Evolutionary conservation across 2,113 vertebrate species (phyloP), one percentile per base, ranked within the genome.

Genomic region (Formicarius rufipectus): DNA sequence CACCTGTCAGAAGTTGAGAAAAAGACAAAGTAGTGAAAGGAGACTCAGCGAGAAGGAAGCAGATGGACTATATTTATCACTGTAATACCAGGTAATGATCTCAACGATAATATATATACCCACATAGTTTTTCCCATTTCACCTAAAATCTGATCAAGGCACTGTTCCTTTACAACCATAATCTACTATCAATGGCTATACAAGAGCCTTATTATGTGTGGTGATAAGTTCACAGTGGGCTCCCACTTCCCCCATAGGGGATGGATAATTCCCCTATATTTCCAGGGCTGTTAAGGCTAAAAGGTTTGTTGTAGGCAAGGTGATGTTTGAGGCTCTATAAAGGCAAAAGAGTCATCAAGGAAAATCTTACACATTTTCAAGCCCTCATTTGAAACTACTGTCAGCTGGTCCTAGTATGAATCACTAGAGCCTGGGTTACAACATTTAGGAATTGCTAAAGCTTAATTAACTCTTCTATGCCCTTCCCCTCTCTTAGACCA

Each of bases 1-100:
- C 97, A 99, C 99, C 99, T 99, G 97, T 89, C 52, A 90, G 56
- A 90, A 97, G 81, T 95, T 86, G 47, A 96, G 77, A 98, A 94
- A 97, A 74, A 84, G 62, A 58, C 71, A 93, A 89, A 90, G 63
- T 20, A 76, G 95, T 96, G 27, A 96, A 96, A 45, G 39, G 47
- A 84, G 28, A 31, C 44, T 52, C 86, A 81, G 18, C 45, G 31
- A 93, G 73, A 59, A 80, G 64, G 25, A 45, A 69, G 55, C 50
- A 92, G 60, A 84, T 45, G 44, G 58, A 75, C 49, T 81, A 17
- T 13, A 25, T 84, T 78, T 56, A 62, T 63, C 50, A 58, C n/a
- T 62, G 44, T 33, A 87, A 83, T 7, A 37, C 49, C 62, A 89
- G 69, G 59, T 33, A 45, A 31, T 10, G 10, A 73, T 44, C 74